These are phyloP conservation scores for Saccostrea cuccullata DNA, from an alignment of 1,140 invertebrate genomes.

Conservation along the genomic window DNA sequence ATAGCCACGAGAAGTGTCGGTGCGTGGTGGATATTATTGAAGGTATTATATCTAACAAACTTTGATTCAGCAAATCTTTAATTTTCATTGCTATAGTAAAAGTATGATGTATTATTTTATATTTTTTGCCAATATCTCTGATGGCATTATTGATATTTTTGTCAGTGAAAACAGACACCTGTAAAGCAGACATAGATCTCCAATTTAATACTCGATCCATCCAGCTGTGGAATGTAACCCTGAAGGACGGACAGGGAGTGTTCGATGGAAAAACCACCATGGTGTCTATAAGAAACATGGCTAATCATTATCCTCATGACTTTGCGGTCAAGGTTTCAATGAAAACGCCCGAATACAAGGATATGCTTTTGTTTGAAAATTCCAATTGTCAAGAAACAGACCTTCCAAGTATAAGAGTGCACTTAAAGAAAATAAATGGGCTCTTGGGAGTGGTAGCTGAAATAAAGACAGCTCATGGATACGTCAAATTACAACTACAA, in stretches of 20 bases:
- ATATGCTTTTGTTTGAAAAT: constrained; percentile 1
- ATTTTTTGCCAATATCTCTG: too few relatives aligned
- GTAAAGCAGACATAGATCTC: neutral
- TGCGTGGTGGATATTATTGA: neutral
- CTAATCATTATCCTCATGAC: constrained; percentile 6
- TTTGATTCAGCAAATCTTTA: too few relatives aligned
- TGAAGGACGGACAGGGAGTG: neutral
- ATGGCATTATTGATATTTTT: neutral
- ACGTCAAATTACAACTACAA: neutral
- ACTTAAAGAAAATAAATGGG: neutral
- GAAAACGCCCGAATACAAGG: neutral
- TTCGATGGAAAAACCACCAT: neutral
- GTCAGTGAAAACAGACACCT: neutral
- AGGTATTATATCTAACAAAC: neutral
- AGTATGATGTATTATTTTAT: too few relatives aligned
- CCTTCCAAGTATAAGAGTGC: constrained; percentile 6
- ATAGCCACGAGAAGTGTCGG: neutral
- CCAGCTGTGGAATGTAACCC: neutral
- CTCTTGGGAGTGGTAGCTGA: neutral
- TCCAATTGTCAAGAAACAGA: constrained; percentile 4
- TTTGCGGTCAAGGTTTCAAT: neutral
- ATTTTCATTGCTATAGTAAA: too few relatives aligned
- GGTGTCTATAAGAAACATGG: neutral
- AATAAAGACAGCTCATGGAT: neutral
- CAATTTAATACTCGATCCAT: neutral